Conservation (phyloP, 2,797 vertebrate species). For the Ctenopoma kingsleyae region DNA sequence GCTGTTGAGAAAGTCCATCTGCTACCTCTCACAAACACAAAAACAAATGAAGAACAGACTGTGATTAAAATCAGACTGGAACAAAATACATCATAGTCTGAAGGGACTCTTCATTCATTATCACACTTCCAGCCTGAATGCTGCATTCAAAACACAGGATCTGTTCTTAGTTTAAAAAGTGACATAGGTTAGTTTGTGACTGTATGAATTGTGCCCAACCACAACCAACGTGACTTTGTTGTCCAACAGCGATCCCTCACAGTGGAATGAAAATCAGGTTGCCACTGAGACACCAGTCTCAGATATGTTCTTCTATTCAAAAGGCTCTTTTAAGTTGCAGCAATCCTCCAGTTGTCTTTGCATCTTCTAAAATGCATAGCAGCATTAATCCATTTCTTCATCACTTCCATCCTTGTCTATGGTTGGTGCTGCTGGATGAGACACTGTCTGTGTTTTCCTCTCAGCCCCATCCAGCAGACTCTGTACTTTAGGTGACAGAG, state of each 20-base stretch:
- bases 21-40: slow-evolving; percentile 60
- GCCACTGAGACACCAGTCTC: slow-evolving; percentile 49
- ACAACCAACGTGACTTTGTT: slow-evolving; percentile 31
- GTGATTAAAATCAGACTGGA: slow-evolving; percentile 59
- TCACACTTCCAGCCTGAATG: slow-evolving; percentile 41
- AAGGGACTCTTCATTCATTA: slow-evolving; percentile 52
- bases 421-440: slow-evolving; percentile 43
- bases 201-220: slow-evolving; percentile 26
- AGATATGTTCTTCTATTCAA: slow-evolving; percentile 46
- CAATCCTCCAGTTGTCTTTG: slow-evolving; percentile 87
- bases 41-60: slow-evolving; percentile 67
- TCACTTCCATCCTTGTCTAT: slow-evolving; percentile 58
- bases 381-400: slow-evolving; percentile 83
- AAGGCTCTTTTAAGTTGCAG: slow-evolving; percentile 71
- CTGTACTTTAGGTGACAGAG: slow-evolving; percentile 83
- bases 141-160: slow-evolving; percentile 42
- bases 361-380: slow-evolving; percentile 87
- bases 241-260: slow-evolving; percentile 52
- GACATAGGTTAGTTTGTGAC: slow-evolving; percentile 29
- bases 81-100: slow-evolving; percentile 54
- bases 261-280: slow-evolving; percentile 44
- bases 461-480: slow-evolving; percentile 48
- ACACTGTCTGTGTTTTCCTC: slow-evolving; percentile 37
- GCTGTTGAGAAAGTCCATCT: slow-evolving; percentile 61
- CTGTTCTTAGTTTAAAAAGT: slow-evolving; percentile 42